A percentile compares a stretch with the other conserved stretches of the same genome.
Conservation (phyloP, 2,797 vertebrate genomes). For the Melopsittacus undulatus region DNA sequence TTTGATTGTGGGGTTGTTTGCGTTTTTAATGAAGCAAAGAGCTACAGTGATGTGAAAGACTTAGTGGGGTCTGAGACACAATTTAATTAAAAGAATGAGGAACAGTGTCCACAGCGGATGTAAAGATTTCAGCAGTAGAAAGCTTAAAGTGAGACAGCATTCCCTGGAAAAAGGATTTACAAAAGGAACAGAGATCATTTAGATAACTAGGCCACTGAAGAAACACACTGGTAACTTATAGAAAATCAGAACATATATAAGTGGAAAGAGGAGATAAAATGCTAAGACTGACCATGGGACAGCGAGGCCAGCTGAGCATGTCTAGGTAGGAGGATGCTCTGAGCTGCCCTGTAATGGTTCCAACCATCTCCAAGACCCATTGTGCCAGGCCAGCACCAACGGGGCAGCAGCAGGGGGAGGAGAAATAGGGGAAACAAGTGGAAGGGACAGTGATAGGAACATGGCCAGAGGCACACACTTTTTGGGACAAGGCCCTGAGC, state of each 20-base stretch:
- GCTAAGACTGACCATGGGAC: background rate
- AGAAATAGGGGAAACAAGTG: background rate
- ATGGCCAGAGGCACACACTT: fast-evolving
- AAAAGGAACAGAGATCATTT: background rate
- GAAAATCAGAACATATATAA: background rate
- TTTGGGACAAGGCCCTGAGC: fast-evolving
- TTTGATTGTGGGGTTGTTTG: background rate
- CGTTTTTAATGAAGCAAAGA: background rate
- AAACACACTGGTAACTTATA: background rate
- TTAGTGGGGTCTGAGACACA: background rate
- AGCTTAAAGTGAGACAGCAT: background rate
- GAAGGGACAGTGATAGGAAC: background rate
- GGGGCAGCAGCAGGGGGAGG: fast-evolving
- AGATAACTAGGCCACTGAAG: background rate
- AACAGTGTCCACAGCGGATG: fast-evolving
- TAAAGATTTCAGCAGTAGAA: background rate
- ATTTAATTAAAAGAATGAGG: background rate
- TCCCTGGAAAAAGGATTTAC: background rate
- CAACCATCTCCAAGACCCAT: fast-evolving
- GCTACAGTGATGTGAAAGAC: background rate
- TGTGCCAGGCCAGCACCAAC: fast-evolving
- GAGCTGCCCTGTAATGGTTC: background rate
- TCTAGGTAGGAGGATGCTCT: fast-evolving
- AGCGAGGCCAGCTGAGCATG: fast-evolving
- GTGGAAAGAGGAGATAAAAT: background rate